Conservation (phyloP, 2,888 invertebrate genomes). For the Plutella xylostella region DNA sequence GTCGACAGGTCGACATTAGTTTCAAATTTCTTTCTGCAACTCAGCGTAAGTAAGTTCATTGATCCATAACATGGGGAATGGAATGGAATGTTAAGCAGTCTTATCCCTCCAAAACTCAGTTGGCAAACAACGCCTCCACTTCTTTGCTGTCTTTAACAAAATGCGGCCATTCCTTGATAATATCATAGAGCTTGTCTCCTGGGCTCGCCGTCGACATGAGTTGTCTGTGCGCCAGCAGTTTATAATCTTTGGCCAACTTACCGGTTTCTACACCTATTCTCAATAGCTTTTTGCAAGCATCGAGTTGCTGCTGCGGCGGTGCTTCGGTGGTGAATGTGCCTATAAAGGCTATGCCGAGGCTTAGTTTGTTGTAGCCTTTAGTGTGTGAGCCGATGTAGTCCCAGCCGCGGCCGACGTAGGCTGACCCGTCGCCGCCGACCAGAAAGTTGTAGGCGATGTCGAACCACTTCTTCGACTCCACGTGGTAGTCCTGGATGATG, state of each 20-base stretch:
- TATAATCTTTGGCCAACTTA: slow-evolving; percentile 73
- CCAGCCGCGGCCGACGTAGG: slow-evolving; percentile 83
- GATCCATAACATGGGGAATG: too few relatives aligned
- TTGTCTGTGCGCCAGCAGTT: slow-evolving; percentile 76
- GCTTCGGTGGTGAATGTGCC: slow-evolving; percentile 73
- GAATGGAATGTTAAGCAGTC: too few relatives aligned
- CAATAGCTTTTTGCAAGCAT: slow-evolving; percentile 73
- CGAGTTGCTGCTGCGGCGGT: slow-evolving; percentile 66
- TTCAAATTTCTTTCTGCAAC: too few relatives aligned
- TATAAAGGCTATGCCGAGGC: slow-evolving; percentile 79
- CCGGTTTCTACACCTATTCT: slow-evolving; percentile 70
- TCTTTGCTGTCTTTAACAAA: slow-evolving; percentile 32
- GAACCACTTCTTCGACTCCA: slow-evolving; percentile 71
- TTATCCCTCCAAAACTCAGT: too few relatives aligned
- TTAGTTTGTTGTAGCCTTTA: slow-evolving; percentile 72
- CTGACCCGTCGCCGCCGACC: slow-evolving; percentile 82
- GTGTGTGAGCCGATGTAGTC: slow-evolving; percentile 78
- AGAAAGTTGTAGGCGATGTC: slow-evolving; percentile 85
- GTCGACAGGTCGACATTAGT: too few relatives aligned
- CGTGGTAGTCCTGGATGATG: slow-evolving; percentile 75
- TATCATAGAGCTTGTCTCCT: slow-evolving; percentile 72
- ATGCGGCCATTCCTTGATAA: slow-evolving; percentile 78
- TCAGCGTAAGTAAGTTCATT: too few relatives aligned
- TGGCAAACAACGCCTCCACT: not conserved
- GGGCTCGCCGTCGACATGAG: slow-evolving; percentile 76